Percentiles rank a stretch among this genome's conserved stretches.
phyloP scores from a whole-genome alignment of 2,797 vertebrate genomes.

The Mus minutoides region DNA sequence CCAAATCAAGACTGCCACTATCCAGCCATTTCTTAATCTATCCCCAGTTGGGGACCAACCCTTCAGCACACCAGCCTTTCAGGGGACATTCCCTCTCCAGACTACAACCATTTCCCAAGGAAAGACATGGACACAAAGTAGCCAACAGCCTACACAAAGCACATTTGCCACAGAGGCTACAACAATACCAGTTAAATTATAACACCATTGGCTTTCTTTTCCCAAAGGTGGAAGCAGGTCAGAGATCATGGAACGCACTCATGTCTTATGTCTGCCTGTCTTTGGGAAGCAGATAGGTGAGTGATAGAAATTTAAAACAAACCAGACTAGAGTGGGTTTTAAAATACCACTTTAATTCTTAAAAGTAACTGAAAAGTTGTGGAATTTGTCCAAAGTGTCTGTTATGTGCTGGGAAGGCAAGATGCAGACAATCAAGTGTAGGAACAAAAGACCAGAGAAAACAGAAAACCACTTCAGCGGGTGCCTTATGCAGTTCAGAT shows the following conservation, averaged over 20 bases:
- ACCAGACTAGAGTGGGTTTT: neutral
- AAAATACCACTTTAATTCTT: neutral
- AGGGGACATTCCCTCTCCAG: neutral
- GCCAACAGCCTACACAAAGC: neutral
- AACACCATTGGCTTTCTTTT: neutral
- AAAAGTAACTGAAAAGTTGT: neutral
- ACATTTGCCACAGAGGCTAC: accelerated
- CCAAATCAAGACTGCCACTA: neutral
- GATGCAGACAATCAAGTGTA: neutral
- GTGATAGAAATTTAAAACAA: neutral
- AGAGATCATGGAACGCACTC: accelerated
- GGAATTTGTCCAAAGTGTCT: neutral
- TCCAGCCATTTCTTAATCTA: neutral
- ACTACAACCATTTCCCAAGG: neutral
- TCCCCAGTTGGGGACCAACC: neutral
- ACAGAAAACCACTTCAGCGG: neutral
- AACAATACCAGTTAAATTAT: neutral
- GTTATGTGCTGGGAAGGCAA: neutral
- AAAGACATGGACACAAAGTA: neutral
- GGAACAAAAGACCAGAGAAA: neutral
- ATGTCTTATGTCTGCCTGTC: neutral
- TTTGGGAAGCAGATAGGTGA: neutral
- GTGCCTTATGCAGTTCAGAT: neutral
- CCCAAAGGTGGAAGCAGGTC: neutral
- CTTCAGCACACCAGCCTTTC: neutral